Evolutionary conservation across 2,888 invertebrate species (phyloP).

Genomic region (Nesidiocoris tenuis): DNA sequence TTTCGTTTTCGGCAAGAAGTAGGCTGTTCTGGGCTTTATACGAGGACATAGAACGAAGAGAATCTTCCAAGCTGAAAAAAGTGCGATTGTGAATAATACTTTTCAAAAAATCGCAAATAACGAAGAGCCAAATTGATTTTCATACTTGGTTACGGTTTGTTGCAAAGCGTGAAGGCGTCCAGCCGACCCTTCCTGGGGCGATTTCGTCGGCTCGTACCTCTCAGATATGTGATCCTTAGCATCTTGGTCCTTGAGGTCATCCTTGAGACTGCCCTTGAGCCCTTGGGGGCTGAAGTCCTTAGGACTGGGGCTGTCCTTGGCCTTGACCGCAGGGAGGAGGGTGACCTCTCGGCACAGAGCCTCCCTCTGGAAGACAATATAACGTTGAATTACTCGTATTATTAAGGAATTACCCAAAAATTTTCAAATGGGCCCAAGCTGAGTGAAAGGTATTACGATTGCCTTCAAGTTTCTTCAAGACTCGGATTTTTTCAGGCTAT

Average conservation of each 20-base stretch:
- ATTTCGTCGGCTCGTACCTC: background rate
- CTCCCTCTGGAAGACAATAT: conserved; percentile 33
- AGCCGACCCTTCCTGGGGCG: conserved; percentile 12
- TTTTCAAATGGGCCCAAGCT: background rate
- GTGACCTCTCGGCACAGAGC: conserved; percentile 33
- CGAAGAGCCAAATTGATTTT: too few species aligned
- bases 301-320: background rate
- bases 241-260: background rate
- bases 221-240: background rate
- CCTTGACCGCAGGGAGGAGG: background rate
- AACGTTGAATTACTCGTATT: too few species aligned
- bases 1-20: conserved; percentile 71
- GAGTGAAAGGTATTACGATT: background rate
- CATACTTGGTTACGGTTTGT: conserved; percentile 19
- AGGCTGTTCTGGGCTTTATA: conserved; percentile 73
- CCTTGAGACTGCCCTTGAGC: background rate
- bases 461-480: background rate
- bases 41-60: conserved; percentile 70
- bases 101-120: too few species aligned
- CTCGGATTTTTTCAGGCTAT: background rate
- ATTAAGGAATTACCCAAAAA: too few species aligned
- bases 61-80: conserved; percentile 69
- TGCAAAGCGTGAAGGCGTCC: conserved; percentile 32
- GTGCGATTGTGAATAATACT: too few species aligned
- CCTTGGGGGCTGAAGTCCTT: background rate